Conservation (phyloP, 2,113 vertebrate genomes). For the Dermatemys mawii region DNA sequence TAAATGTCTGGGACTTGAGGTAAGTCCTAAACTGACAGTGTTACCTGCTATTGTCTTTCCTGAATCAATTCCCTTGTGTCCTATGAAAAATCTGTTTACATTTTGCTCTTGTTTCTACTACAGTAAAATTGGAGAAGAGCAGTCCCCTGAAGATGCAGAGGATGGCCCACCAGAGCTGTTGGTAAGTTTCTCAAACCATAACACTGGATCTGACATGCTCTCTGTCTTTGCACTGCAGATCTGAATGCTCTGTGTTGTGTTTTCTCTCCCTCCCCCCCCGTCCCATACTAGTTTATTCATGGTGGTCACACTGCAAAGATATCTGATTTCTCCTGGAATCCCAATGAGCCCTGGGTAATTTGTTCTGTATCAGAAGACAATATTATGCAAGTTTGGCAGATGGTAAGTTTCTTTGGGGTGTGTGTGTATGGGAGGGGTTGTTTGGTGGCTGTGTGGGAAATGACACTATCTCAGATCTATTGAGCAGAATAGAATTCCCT, state of each 20-base stretch:
- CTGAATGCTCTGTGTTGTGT: background rate
- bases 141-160: constrained; percentile 97
- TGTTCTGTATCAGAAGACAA: constrained; percentile 99
- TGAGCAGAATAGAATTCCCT: background rate
- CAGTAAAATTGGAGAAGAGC: constrained; percentile 99
- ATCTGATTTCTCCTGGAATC: constrained; percentile 99
- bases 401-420: constrained; percentile 81
- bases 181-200: constrained; percentile 77
- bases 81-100: background rate
- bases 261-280: no score
- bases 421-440: background rate
- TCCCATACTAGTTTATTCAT: constrained; percentile 90
- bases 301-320: constrained; percentile 98
- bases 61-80: background rate
- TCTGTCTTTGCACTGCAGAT: accelerated
- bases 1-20: constrained; percentile 99
- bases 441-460: background rate
- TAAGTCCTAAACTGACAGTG: constrained; percentile 8
- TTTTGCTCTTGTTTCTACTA: background rate
- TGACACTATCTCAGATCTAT: background rate
- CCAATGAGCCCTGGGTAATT: constrained; percentile 99
- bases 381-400: constrained; percentile 99
- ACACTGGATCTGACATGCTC: accelerated
- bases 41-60: background rate
- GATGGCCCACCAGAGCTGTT: constrained; percentile 97